Base-by-base conservation (phyloP, 23 tunicate genomes). In the Clavelina lepadiformis region DNA sequence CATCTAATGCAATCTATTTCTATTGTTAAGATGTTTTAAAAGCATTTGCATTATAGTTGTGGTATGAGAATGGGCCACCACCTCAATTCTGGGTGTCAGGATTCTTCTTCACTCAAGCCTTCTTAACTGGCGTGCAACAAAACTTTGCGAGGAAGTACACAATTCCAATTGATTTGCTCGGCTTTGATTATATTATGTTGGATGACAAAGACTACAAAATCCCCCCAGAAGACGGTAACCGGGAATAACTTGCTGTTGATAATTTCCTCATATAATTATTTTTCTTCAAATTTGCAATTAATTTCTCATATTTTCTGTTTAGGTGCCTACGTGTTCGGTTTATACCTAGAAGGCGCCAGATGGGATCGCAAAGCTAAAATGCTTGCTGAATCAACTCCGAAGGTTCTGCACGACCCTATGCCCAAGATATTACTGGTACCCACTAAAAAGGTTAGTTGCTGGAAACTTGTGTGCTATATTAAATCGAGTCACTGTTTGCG, bases 11-110 rank as follows among this genome's bases (percentile, higher is more conserved):
- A n/a, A n/a, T n/a, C n/a, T n/a, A n/a, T n/a, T n/a, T n/a, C n/a
- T n/a, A n/a, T n/a, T n/a, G n/a, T n/a, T n/a, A n/a, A n/a, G 19
- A 54, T 15, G 18, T 13, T 18, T 18, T 13, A 44, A 13, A 13
- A 13, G 50, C 18, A n/a, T 22, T 23, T 13, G 5, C 19, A 4
- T 51, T 21, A 3, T 56, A 93, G 98, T 38, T 68, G 35, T 93
- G 98, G 98, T 93, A 85, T 38, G 88, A 93, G 18, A 81, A 83
- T 22, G 93, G 93, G 21, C 92, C 98, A 34, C 98, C 98, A 0
- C 88, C 92, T 24, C 98, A 93, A 61, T 93, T 93, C 55, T 93
- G 98, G 98, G 87, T 83, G 38, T 85, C 98, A 2, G 98, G 98
- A 30, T 93, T 93, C 75, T 93, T 83, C 69, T 93, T 93, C 79